These are phyloP conservation scores for Phortica okadai DNA, from an alignment of 2,888 invertebrate genomes.

Conservation along the genomic window DNA sequence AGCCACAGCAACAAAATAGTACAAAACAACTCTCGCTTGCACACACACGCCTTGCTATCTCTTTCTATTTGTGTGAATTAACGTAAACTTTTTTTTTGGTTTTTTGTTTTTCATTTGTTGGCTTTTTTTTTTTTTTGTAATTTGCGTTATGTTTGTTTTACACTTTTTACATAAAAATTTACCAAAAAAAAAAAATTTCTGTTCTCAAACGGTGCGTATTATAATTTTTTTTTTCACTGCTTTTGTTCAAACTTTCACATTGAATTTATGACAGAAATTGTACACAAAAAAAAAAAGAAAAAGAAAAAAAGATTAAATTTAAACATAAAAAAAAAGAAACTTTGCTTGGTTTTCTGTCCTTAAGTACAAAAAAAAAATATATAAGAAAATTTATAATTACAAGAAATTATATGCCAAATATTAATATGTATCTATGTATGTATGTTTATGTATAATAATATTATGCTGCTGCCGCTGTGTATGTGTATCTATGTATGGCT, in stretches of 20 bases:
- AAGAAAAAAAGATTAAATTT: constrained; percentile 14
- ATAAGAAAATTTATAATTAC: constrained; percentile 27
- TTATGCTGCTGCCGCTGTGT: background rate
- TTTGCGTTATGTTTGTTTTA: no score
- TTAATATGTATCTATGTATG: constrained; percentile 34
- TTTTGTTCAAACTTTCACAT: constrained; percentile 2
- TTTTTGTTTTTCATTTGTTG: no score
- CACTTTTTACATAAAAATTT: no score
- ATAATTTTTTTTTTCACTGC: constrained; percentile 7
- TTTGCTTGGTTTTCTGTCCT: constrained; percentile 72
- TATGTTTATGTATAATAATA: constrained; percentile 20
- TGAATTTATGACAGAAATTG: background rate
- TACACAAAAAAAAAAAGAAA: constrained; percentile 22
- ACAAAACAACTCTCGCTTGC: no score
- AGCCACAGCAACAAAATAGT: no score
- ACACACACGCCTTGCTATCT: no score
- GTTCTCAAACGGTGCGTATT: background rate
- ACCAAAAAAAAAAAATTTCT: no score
- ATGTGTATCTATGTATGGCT: constrained; percentile 27
- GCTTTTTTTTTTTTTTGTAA: no score
- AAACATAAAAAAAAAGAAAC: constrained; percentile 43
- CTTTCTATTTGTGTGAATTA: no score
- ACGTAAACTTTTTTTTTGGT: no score
- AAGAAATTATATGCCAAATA: constrained; percentile 15
- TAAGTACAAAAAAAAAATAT: constrained; percentile 10